Evolutionary conservation across 2,888 invertebrate species (phyloP).

Genomic region (Biston betularia): DNA sequence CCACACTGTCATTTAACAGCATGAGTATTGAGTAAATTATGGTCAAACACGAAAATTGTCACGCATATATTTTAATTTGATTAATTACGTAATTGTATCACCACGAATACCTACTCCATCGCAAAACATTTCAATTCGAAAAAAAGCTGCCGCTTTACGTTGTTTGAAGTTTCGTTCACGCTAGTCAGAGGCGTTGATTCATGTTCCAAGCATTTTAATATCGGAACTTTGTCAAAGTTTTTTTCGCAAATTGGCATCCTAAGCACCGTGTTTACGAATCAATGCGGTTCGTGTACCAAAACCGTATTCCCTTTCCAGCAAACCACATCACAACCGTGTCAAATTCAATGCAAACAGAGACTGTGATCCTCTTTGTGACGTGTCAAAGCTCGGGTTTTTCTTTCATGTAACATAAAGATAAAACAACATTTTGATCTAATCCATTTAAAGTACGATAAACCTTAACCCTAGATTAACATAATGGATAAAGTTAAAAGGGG

Average conservation of each 20-base stretch:
- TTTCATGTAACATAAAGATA: slow-evolving; percentile 56
- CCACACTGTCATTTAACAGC: too few relatives aligned
- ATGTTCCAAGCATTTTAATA: background rate
- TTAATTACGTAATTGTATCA: too few relatives aligned
- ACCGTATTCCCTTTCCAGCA: slow-evolving; percentile 22
- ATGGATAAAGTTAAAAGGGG: slow-evolving; percentile 76
- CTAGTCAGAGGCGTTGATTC: too few relatives aligned
- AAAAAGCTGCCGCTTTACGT: too few relatives aligned
- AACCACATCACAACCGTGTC: slow-evolving; percentile 39
- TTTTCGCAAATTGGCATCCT: background rate
- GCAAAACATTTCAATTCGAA: too few relatives aligned
- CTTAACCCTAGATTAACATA: slow-evolving; percentile 76
- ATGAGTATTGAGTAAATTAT: too few relatives aligned
- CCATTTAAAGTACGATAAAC: slow-evolving; percentile 71
- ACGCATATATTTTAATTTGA: too few relatives aligned
- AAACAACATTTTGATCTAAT: slow-evolving; percentile 66
- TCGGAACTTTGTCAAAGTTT: background rate
- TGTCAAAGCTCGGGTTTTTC: slow-evolving; percentile 54
- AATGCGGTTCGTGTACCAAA: slow-evolving; percentile 8
- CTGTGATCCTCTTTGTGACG: slow-evolving; percentile 47
- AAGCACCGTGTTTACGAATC: background rate
- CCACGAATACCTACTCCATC: too few relatives aligned
- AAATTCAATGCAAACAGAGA: slow-evolving; percentile 39
- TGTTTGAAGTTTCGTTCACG: too few relatives aligned
- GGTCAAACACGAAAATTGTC: too few relatives aligned